These are phyloP conservation scores for Sturnus vulgaris DNA, from an alignment of 2,113 vertebrate genomes.

Conservation along the genomic window DNA sequence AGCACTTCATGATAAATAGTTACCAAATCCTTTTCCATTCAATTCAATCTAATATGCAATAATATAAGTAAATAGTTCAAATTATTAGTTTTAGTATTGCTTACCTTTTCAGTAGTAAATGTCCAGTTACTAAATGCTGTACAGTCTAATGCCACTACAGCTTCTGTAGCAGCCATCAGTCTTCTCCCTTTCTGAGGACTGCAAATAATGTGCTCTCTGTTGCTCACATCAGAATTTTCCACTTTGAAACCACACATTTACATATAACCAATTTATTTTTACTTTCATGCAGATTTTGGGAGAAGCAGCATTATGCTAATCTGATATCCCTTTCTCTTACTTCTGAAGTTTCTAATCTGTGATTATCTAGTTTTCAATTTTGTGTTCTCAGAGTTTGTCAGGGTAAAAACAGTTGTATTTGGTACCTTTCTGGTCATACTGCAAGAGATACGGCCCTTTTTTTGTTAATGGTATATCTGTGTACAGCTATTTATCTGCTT, in stretches of 20 bases:
- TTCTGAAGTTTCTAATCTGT: not conserved
- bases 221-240: not conserved
- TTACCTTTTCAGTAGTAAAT: not conserved
- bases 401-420: not conserved
- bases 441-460: not conserved
- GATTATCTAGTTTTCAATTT: not conserved
- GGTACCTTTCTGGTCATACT: not conserved
- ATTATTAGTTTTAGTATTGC: not conserved
- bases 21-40: not conserved
- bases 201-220: not conserved
- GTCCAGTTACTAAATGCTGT: not conserved
- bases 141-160: not conserved
- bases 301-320: not conserved
- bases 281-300: not conserved
- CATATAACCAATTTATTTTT: not conserved
- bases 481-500: not conserved
- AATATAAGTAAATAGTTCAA: not conserved
- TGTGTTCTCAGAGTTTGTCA: not conserved
- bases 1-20: not conserved
- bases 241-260: not conserved
- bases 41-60: not conserved
- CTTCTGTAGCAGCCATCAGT: not conserved
- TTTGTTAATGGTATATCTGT: not conserved
- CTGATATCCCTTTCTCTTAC: not conserved
- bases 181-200: not conserved